A percentile compares a stretch with the other conserved stretches of the same genome.
These are phyloP conservation scores for Drosophila picticornis DNA, from an alignment of 2,888 invertebrate genomes.

Conservation along the genomic window DNA sequence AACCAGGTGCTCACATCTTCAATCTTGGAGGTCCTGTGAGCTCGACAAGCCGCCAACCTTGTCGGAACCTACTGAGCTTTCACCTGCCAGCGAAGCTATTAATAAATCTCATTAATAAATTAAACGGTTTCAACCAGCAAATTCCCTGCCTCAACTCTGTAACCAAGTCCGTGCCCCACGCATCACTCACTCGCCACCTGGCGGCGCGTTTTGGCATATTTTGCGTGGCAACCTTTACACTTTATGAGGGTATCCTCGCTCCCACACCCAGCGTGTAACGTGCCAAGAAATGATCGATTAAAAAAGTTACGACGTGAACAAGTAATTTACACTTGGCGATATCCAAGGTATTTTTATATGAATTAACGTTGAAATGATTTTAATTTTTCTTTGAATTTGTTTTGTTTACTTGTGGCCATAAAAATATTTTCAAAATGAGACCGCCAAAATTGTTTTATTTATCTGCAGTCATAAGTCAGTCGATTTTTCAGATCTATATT, in stretches of 20 bases:
- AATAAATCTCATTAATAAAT: constrained; percentile 81
- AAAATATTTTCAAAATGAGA: neutral
- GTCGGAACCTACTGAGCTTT: constrained; percentile 36
- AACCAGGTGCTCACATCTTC: constrained; percentile 1
- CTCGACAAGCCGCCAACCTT: neutral
- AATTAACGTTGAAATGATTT: neutral
- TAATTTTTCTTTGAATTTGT: neutral
- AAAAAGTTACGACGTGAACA: neutral
- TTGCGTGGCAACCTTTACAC: constrained; percentile 21
- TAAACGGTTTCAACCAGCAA: constrained; percentile 70
- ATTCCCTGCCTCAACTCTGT: constrained; percentile 25
- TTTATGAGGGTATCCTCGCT: neutral
- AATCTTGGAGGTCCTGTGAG: neutral
- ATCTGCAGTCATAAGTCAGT: neutral
- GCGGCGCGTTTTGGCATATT: constrained; percentile 26
- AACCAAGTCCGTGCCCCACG: neutral
- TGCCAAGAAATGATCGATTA: neutral
- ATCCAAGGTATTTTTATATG: neutral
- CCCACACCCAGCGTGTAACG: neutral
- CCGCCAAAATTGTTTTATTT: neutral
- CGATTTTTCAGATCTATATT: neutral
- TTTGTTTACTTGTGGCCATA: neutral
- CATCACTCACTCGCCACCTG: constrained; percentile 11
- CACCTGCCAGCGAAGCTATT: constrained; percentile 60
- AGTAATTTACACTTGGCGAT: neutral